Conservation (phyloP, 2,888 invertebrate species). For the Arrhopalites spinosus region DNA sequence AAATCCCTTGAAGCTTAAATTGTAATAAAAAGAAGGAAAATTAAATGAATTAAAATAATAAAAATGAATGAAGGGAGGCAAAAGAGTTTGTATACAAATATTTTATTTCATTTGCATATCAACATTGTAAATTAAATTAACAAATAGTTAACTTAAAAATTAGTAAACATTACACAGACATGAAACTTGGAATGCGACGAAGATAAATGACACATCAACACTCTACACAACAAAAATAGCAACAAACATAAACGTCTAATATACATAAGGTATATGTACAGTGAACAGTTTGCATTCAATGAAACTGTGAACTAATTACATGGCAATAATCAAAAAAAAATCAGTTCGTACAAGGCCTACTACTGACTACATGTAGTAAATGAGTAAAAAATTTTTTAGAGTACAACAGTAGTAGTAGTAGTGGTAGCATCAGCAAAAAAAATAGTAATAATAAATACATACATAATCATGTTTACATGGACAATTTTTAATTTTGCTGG, state of each 20-base stretch:
- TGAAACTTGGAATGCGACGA: conserved; percentile 26
- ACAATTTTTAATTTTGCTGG: too few species aligned
- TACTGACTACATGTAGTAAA: neutral
- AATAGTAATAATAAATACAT: too few species aligned
- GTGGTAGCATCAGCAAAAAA: too few species aligned
- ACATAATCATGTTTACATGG: too few species aligned
- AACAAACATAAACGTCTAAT: neutral
- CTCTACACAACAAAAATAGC: neutral
- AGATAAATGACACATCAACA: conserved; percentile 1
- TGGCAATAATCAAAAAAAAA: neutral
- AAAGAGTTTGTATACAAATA: conserved; percentile 2
- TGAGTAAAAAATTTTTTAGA: too few species aligned
- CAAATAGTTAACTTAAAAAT: neutral
- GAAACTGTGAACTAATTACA: neutral
- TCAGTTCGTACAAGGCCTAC: neutral
- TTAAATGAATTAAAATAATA: neutral
- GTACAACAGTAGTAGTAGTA: too few species aligned
- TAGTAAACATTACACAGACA: neutral
- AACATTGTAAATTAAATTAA: neutral
- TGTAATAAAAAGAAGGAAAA: neutral
- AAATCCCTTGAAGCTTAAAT: neutral
- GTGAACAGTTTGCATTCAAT: neutral
- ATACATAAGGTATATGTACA: neutral
- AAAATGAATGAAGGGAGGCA: too few species aligned
- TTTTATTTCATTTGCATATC: neutral